Base-by-base conservation (phyloP, 2,888 invertebrate species). In the Phyllotreta striolata region DNA sequence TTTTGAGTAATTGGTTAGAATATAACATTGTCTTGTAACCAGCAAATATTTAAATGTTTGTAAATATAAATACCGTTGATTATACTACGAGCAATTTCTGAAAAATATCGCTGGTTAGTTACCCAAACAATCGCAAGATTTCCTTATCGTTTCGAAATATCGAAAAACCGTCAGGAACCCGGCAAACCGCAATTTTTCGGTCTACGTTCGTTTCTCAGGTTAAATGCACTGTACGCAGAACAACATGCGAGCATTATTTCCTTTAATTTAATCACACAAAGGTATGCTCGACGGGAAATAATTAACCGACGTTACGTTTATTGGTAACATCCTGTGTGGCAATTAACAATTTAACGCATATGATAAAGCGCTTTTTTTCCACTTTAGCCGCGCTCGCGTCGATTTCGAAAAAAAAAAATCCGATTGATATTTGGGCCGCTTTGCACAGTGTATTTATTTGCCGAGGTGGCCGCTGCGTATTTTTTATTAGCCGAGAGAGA, bases 261-360 rank as follows among this genome's bases (percentile, higher is more conserved):
- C 63, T 68, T 68, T 65, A 70, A 69, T 71, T 71, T 71, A 66
- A 71, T 70, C 68, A 66, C 66, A 69, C 60, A 71, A 71, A 70
- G 69, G 71, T 70, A 69, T 62, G 66, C 63, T 64, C 66, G 73
- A 70, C 71, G 74, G 74, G 74, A 74, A 74, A 73, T 68, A 74
- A 74, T 73, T 74, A 73, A 73, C 69, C 73, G 70, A 73, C 72
- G 70, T 70, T 71, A 72, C 64, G 67, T 72, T 73, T 71, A 74
- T 74, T 73, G 69, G 72, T 68, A 66, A 71, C 73, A 73, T 74
- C 74, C 74, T 73, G 74, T 71, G 64, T 65, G 60, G 65, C 70
- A 70, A 70, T 70, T 70, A 68, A 66, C 68, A 69, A 55, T 62
- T 66, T 65, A 68, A 66, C 68, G 66, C 68, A 64, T 24, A 24